Evolutionary conservation across 2,888 invertebrate species (phyloP), one percentile per base, ranked within the genome.

Genomic region (Girardia tigrina): DNA sequence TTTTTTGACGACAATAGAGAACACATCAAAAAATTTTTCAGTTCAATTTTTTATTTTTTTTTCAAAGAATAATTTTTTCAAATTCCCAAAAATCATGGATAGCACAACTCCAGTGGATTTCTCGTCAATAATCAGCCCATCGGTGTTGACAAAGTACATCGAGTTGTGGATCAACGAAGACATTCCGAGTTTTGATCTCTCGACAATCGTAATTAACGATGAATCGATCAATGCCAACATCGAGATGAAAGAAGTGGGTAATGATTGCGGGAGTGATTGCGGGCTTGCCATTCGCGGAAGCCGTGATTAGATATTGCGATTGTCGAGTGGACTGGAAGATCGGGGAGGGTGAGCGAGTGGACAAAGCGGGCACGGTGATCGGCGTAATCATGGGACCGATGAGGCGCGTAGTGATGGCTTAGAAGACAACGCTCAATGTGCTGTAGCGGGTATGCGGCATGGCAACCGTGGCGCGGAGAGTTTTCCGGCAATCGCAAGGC

Each of bases 401-500:
- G 6, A 56, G 23, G 6, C n/a, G 23, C n/a, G 23, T 56, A 20
- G n/a, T 56, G 23, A 56, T 56, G 56, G 56, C 56, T 12, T 29
- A 73, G 36, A 28, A 23, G 23, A 28, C 36, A n/a, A 6, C 73
- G 2, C 16, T 73, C 4, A 73, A 28, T 36, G 36, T 73, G 4
- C 26, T 73, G 16, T 20, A 29, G 6, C 73, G 73, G 2, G 73
- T 42, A 2, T 29, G 73, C 26, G 73, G 73, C 14, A 26, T 73
- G 2, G 73, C 73, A 6, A 73, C 73, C 6, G 36, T 73, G 2
- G 73, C 73, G 79, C 26, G 85, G 85, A 0, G 80, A 81, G 75
- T 76, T 85, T 4, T 84, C 84, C 4, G 85, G 85, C 2, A 85
- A 85, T 0, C 79, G 85, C 14, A 85, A 85, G 78, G 85, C 85